Conservation (phyloP, 2,113 vertebrate genomes). For the Sylvia atricapilla region DNA sequence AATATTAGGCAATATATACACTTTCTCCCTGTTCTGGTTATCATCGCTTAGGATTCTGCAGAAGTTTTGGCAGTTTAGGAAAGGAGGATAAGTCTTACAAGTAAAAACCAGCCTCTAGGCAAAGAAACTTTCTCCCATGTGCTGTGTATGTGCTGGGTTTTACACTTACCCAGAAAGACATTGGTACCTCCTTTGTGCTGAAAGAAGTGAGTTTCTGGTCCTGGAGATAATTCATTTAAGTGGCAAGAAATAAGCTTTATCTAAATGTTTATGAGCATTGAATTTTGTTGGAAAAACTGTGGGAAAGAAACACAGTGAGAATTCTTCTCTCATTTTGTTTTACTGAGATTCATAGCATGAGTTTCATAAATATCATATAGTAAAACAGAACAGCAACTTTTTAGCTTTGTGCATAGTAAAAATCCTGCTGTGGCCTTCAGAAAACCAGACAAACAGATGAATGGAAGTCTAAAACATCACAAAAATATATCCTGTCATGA, state of each 20-base stretch:
- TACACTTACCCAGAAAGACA: background rate
- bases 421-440: background rate
- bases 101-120: background rate
- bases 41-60: background rate
- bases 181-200: background rate
- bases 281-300: constrained; percentile 12
- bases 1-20: background rate
- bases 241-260: constrained; percentile 8
- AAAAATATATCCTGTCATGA: background rate
- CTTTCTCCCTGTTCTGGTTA: background rate
- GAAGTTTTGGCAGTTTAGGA: background rate
- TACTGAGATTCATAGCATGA: background rate
- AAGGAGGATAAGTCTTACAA: background rate
- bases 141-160: background rate
- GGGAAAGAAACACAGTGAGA: background rate
- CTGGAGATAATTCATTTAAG: background rate
- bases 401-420: background rate
- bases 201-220: background rate
- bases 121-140: background rate
- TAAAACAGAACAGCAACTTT: background rate
- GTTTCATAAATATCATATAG: background rate
- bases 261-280: background rate
- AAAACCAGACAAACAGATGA: background rate
- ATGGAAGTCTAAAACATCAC: background rate
- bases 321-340: background rate